These are phyloP conservation scores for Philopotamus ludificatus DNA, from an alignment of 1,140 invertebrate species.

Conservation along the genomic window DNA sequence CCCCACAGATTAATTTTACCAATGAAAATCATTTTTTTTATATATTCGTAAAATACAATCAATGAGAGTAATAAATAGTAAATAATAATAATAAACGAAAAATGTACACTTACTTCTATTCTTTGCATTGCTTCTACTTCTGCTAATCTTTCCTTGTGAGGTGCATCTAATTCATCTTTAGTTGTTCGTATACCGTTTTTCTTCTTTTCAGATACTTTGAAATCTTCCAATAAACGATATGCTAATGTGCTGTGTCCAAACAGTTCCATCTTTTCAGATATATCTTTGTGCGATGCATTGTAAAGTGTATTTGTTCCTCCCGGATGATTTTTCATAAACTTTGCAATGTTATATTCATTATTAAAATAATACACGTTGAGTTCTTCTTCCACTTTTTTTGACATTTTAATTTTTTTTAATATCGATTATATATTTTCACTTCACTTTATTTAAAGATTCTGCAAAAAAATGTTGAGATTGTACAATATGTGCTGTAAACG, in stretches of 20 bases:
- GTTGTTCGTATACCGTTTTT: background rate
- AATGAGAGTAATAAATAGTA: no score
- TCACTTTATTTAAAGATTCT: no score
- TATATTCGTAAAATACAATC: no score
- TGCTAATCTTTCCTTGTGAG: background rate
- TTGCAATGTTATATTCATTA: constrained; percentile 56
- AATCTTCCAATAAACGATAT: constrained; percentile 63
- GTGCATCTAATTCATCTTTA: background rate
- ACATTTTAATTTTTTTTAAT: no score
- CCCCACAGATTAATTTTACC: no score
- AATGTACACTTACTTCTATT: background rate
- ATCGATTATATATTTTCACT: no score
- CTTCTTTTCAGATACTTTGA: constrained; percentile 40
- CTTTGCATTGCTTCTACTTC: background rate
- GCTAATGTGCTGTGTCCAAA: constrained; percentile 62
- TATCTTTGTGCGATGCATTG: constrained; percentile 54
- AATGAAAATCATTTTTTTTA: no score
- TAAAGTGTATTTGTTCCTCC: constrained; percentile 61
- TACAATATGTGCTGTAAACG: no score
- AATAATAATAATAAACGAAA: no score
- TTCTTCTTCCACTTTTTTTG: constrained; percentile 10
- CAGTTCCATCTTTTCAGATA: constrained; percentile 54
- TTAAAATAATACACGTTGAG: constrained; percentile 48
- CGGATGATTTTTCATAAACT: constrained; percentile 63
- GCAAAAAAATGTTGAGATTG: no score